These are phyloP conservation scores for Mallateleia sp. DNA, from an alignment of 2,888 invertebrate genomes.

Conservation along the genomic window DNA sequence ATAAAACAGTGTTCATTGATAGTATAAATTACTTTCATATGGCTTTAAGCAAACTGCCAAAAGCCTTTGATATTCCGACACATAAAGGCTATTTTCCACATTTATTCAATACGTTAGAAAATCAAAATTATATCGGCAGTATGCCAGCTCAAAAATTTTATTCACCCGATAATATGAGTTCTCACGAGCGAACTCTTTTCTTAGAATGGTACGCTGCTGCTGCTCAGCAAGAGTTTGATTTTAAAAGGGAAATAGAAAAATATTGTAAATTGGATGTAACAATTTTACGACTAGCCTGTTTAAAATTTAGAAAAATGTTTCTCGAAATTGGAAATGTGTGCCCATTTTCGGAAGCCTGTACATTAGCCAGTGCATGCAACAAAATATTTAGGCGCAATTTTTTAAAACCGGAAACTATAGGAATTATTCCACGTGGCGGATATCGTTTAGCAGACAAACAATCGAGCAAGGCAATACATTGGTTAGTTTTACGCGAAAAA, in stretches of 20 bases:
- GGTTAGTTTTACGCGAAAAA: neutral
- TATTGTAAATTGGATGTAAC: slow-evolving; percentile 77
- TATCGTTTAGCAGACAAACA: slow-evolving; percentile 27
- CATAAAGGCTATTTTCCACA: slow-evolving; percentile 77
- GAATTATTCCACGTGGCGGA: slow-evolving; percentile 5
- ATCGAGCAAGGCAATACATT: slow-evolving; percentile 9
- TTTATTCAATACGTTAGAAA: slow-evolving; percentile 75
- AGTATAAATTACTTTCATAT: slow-evolving; percentile 80
- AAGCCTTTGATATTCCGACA: slow-evolving; percentile 79
- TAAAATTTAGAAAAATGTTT: slow-evolving; percentile 76
- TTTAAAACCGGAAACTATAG: slow-evolving; percentile 13
- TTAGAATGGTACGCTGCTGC: slow-evolving; percentile 72
- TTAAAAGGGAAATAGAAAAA: slow-evolving; percentile 68
- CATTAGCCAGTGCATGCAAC: slow-evolving; percentile 75
- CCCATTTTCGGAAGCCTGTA: slow-evolving; percentile 75
- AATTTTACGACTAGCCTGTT: slow-evolving; percentile 72
- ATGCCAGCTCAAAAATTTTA: slow-evolving; percentile 68
- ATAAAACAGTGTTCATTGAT: slow-evolving; percentile 67
- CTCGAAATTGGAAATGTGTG: slow-evolving; percentile 70
- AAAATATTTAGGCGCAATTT: slow-evolving; percentile 14
- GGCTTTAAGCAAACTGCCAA: slow-evolving; percentile 78
- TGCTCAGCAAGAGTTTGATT: slow-evolving; percentile 65
- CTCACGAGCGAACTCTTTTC: slow-evolving; percentile 38
- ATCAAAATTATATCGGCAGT: slow-evolving; percentile 70
- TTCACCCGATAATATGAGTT: slow-evolving; percentile 59